Evolutionary conservation across 1,140 invertebrate species (phyloP), one percentile per base, ranked within the genome.

Genomic region (Planococcus citri): DNA sequence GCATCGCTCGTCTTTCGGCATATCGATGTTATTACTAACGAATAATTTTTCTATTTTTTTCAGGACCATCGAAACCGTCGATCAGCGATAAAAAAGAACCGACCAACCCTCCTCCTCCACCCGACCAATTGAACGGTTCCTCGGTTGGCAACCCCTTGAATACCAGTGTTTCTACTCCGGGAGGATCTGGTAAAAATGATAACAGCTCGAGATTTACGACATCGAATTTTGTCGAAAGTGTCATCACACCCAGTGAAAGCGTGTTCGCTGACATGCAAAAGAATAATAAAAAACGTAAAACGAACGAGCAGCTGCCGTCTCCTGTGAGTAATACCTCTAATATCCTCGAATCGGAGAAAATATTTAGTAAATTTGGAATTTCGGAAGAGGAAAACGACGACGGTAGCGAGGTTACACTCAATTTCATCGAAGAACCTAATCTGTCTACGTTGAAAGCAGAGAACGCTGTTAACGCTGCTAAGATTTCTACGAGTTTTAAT

Each of bases 171-270:
- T 64, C 60, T 22, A 3, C 21, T 9, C 41, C 6, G 10, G 6
- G 14, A 14, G 33, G 33, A 37, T n/a, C 24, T 12, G 61, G 24
- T 67, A 68, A 68, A 22, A 38, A 20, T 37, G 70, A 71, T 27
- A 22, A 60, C 9, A 70, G 68, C 20, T 69, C 72, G n/a, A 73
- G 73, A 61, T 74, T 74, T 27, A 74, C 74, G 10, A 74, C 74
- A n/a, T 73, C 72, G 21, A 74, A 74, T 68, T 74, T 74, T 69
- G 72, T 73, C 12, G 74, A 74, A 67, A 73, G 69, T 33, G 72
- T 74, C 17, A 74, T 75, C 20, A 76, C 75, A 12, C 75, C 73
- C 25, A 75, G 76, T 73, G 74, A 73, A 58, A 77, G 76, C 71
- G 76, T 76, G n/a, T 75, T 76, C 72, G 76, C 72, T 27, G 72